Base-by-base conservation (phyloP, 2,113 vertebrate genomes). In the Nettapus auritus region DNA sequence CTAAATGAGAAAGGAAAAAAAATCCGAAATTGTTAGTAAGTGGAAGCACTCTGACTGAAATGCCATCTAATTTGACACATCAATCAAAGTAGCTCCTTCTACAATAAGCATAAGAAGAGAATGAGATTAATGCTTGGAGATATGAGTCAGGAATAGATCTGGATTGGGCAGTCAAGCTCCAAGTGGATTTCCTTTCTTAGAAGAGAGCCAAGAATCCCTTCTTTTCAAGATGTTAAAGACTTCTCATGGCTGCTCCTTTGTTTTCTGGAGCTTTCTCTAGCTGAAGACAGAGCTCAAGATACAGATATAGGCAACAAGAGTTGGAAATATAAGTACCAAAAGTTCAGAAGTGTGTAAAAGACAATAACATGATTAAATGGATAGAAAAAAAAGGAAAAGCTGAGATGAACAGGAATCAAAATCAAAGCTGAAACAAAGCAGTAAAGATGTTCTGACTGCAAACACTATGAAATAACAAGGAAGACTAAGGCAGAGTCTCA, bases 1-100 rank as follows among this genome's bases (percentile, higher is more conserved):
- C 99, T 99, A 96, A 57, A 36, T 5, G 71, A 77, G 42, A 76
- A 76, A 80, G 44, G 38, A 15, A 21, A 67, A 81, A 11, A 68
- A 44, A 20, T 38, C 25, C 33, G 1, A 69, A 38, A 2, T 13
- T 6, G 67, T 21, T 33, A 87, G 44, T 36, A 23, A 80, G 8
- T 2, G 34, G 56, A 50, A 75, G 29, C 34, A 31, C 15, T 26
- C 50, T 13, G 63, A 13, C 31, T 26, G 42, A 28, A 67, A 42
- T 2, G 12, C 16, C 81, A 46, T 2, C 82, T 33, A 8, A 20
- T 5, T 53, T 7, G 40, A 34, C 7, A 17, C n/a, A n/a, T 11
- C 53, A 44, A 13, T 1, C 52, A 36, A 8, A 44, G 62, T 3
- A 29, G 11, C 28, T 56, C 64, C 48, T 60, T 82, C 74, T 48